These are phyloP conservation scores for Drosophila tripunctata DNA, from an alignment of 2,888 invertebrate genomes.

Conservation along the genomic window DNA sequence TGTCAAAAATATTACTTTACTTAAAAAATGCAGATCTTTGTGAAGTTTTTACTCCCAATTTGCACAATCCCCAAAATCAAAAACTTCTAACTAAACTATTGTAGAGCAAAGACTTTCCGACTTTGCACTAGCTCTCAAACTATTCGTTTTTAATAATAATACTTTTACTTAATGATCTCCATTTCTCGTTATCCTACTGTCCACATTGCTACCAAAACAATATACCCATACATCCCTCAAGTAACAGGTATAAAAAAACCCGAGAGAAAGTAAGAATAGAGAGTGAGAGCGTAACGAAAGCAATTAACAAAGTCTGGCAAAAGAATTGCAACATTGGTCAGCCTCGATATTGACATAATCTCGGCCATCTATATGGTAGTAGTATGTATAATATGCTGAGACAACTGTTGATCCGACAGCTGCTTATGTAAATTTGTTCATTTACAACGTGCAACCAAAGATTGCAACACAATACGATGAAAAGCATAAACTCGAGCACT, in stretches of 20 bases:
- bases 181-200: no score
- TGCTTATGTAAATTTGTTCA: slow-evolving; percentile 47
- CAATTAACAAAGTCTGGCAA: not conserved
- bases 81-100: no score
- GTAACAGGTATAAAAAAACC: not conserved
- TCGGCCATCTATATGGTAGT: slow-evolving; percentile 9
- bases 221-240: not conserved
- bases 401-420: slow-evolving; percentile 54
- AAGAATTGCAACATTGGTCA: slow-evolving; percentile 49
- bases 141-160: no score
- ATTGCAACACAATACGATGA: slow-evolving; percentile 44
- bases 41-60: no score
- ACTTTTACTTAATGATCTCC: no score
- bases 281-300: not conserved
- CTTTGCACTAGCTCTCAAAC: no score
- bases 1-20: no score
- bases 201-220: not conserved
- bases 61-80: no score
- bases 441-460: slow-evolving; percentile 27
- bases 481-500: not conserved
- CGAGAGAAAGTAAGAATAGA: not conserved
- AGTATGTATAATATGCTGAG: slow-evolving; percentile 26
- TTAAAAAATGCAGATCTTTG: no score
- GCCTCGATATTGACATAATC: slow-evolving; percentile 58
- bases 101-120: no score